Base-by-base conservation (phyloP, 2,888 invertebrate genomes). In the Philonicus albiceps region DNA sequence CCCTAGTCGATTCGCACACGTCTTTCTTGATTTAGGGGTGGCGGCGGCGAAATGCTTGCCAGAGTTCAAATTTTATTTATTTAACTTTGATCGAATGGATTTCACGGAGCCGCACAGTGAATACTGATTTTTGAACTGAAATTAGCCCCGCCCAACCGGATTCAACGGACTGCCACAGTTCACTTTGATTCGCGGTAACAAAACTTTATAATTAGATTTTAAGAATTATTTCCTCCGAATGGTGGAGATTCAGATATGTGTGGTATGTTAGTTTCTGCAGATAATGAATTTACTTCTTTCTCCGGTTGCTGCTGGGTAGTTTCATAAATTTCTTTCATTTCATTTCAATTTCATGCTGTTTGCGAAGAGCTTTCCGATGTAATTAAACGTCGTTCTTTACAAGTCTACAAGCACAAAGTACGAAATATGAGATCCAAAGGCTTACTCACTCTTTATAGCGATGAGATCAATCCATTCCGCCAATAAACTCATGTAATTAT, bases 31-130 rank as follows among this genome's bases (percentile, higher is more conserved):
- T 83, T 83, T 64, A 31, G 64, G 74, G 37, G 72, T 37, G 72
- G 83, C 83, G 31, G 49, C 34, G 19, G n/a, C n/a, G n/a, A n/a
- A 37, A 72, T 83, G 83, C 80, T 43, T 27, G 64, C 64, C 64
- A n/a, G 40, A 85, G 74, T 85, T 85, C 74, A 85, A 85, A 73
- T 85, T 85, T 85, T 73, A 73, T 85, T 85, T 85, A 85, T 85
- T 85, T 85, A 85, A 85, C 73, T 85, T 85, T 85, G 85, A 85
- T 85, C 85, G 85, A 85, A 85, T 73, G 85, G 85, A 85, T 73
- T 85, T 74, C 85, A 74, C 27, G 43, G 31, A 11, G 7, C 22
- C 73, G 72, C 73, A 85, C 40, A 2, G 73, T 43, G 85, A 73
- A 85, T 85, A 55, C 85, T 85, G 74, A 85, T 85, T 85, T 37